Base-by-base conservation (phyloP, 2,888 invertebrate genomes). In the Luffia ferchaultella region DNA sequence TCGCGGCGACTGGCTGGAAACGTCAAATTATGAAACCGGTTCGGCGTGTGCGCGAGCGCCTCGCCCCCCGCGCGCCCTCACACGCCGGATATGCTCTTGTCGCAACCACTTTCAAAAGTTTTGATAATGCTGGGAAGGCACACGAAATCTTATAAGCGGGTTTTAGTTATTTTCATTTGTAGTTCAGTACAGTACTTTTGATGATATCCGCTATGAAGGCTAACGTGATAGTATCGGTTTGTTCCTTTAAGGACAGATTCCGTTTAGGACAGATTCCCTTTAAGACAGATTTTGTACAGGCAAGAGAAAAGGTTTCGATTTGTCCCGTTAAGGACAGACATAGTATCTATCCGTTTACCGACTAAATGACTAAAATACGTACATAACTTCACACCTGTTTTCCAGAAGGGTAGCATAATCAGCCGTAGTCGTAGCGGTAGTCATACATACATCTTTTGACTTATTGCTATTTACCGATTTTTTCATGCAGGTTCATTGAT, bases 11-110 rank as follows among this genome's bases (percentile, higher is more conserved):
- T 69, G 64, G 69, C 65, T 60, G 65, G 65, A 67, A 66, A 71
- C 68, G 67, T 67, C 65, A 65, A 71, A 68, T 64, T 65, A 63
- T 60, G 55, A 57, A 64, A 76, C 79, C 73, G 77, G 79, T 78
- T 77, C 73, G 74, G 78, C 79, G 73, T 78, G 78, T 76, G 77
- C 77, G 46, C 59, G 58, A 52, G 48, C 50, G 53, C 30, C 42
- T 48, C 54, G 49, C 18, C 18, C 18, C 40, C 47, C 20, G 30
- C 46, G 51, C 42, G 43, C 42, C 18, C 18, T 15, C 42, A 20
- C 45, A n/a, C 30, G 45, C 53, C 55, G 55, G 55, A 55, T 53
- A 55, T 53, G 52, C 53, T 53, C 20, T 17, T 19, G 49, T 30
- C 20, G 48, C 19, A 46, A 30, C 30, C 3, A 12, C 30, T 30